Conservation (phyloP, 2,888 invertebrate genomes). For the Cryptophagus acutangulus region DNA sequence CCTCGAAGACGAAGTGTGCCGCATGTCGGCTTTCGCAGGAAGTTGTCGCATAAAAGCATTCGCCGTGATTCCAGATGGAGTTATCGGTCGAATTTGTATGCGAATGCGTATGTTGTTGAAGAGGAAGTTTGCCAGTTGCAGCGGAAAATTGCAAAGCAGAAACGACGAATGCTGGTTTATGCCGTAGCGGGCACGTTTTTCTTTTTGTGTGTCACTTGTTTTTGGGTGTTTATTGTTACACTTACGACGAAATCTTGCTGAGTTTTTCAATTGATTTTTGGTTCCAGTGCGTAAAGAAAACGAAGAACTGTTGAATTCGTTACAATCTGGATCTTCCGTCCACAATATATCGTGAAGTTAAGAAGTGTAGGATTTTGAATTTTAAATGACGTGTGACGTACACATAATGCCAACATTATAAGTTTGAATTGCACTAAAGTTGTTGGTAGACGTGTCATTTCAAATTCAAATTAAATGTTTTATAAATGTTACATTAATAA, state of each 20-base stretch:
- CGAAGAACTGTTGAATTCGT: slow-evolving; percentile 77
- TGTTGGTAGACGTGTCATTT: too few species aligned
- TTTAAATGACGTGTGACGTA: too few species aligned
- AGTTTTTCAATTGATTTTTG: slow-evolving; percentile 35
- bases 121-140: not conserved
- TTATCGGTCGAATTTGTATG: not conserved
- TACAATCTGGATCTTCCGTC: slow-evolving; percentile 32
- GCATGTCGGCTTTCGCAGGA: too few species aligned
- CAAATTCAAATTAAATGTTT: too few species aligned
- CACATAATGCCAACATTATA: too few species aligned
- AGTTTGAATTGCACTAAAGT: too few species aligned
- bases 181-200: slow-evolving; percentile 64
- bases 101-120: not conserved
- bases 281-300: slow-evolving; percentile 82
- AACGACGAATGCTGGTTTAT: slow-evolving; percentile 5
- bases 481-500: too few species aligned
- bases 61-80: not conserved
- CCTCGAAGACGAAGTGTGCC: too few species aligned
- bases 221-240: slow-evolving; percentile 72
- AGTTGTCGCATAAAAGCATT: too few species aligned
- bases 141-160: slow-evolving; percentile 1
- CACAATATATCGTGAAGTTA: slow-evolving; percentile 17
- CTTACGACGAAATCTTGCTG: slow-evolving; percentile 54
- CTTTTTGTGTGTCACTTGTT: slow-evolving; percentile 67
- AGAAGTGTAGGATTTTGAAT: too few species aligned